phyloP scores from a whole-genome alignment of 2,797 vertebrate genomes.

The Okamejei kenojei region DNA sequence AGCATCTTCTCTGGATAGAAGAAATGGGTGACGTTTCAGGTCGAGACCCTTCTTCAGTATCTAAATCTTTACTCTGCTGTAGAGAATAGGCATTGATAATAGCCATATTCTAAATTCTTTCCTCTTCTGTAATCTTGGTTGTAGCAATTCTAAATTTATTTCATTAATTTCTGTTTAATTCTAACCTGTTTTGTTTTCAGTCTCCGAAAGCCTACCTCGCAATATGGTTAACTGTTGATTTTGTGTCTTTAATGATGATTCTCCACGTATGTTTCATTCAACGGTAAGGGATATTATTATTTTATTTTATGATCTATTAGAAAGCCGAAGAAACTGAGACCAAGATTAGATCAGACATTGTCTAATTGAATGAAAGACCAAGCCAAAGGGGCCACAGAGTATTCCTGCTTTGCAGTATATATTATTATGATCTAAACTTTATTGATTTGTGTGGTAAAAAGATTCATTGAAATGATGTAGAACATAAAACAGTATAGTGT shows the following conservation, averaged over 20 bases:
- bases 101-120: no score
- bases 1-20: no score
- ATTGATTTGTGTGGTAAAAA: background rate
- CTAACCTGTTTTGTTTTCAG: background rate
- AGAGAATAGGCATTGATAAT: no score
- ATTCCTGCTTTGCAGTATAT: no score
- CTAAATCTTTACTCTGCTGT: background rate
- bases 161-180: background rate
- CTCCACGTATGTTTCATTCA: background rate
- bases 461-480: background rate
- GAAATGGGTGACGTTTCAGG: no score
- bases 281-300: background rate
- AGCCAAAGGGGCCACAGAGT: no score
- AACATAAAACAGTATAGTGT: no score
- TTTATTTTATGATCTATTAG: no score
- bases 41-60: background rate
- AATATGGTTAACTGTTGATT: background rate
- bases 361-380: no score
- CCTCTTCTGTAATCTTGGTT: no score
- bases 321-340: no score
- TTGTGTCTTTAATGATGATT: slow-evolving; percentile 18
- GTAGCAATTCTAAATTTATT: background rate
- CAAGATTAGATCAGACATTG: no score
- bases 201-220: background rate
- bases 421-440: background rate